Evolutionary conservation across 2,113 vertebrate genomes (phyloP).

Genomic region (rabbit (Oryctolagus cuniculus)): mOryCun1.1 NC_091433.1:35719001-35719500

Average conservation of each 20-base stretch:
- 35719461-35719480: background rate
- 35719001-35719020: background rate
- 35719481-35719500: background rate
- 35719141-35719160: background rate
- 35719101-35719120: background rate
- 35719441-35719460: background rate
- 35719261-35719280: background rate
- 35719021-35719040: background rate
- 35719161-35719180: accelerated
- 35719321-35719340: background rate
- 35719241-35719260: background rate
- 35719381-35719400: background rate
- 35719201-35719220: background rate
- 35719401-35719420: background rate
- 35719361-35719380: background rate
- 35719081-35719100: background rate
- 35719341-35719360: background rate
- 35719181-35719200: background rate
- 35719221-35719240: background rate
- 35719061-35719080: background rate
- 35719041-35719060: background rate
- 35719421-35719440: background rate
- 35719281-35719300: background rate
- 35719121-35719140: background rate
- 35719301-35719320: background rate